These are phyloP conservation scores for Sarcophaga variegata DNA, from an alignment of 2,888 invertebrate species.

Conservation along the genomic window DNA sequence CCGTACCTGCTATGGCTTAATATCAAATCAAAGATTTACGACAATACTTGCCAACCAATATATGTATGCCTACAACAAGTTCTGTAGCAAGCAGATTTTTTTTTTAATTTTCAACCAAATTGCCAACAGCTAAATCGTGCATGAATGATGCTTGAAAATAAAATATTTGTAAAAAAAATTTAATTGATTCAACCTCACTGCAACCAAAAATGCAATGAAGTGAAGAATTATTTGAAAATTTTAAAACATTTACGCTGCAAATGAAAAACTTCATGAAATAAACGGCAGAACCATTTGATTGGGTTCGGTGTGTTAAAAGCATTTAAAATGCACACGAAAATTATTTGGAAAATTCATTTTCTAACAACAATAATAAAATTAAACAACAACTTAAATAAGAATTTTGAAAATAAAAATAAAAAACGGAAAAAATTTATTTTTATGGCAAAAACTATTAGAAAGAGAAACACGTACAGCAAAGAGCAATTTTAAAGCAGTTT, in stretches of 20 bases:
- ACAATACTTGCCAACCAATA: too few species aligned
- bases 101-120: too few species aligned
- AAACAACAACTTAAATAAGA: not conserved
- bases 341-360: conserved; percentile 31
- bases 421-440: conserved; percentile 27
- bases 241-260: not conserved
- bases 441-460: conserved; percentile 22
- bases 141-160: conserved; percentile 11
- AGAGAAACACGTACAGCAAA: not conserved
- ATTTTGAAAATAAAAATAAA: not conserved
- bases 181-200: not conserved
- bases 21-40: too few species aligned
- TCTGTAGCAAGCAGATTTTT: too few species aligned
- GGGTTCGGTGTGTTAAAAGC: conserved; percentile 7
- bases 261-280: too few species aligned
- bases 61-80: too few species aligned
- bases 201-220: not conserved
- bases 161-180: not conserved
- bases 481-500: not conserved
- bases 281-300: not conserved
- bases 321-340: conserved; percentile 27
- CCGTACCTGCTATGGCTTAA: too few species aligned
- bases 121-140: too few species aligned
- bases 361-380: conserved; percentile 12
- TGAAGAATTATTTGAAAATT: not conserved